Percentiles rank a stretch among this genome's conserved stretches.
These are phyloP conservation scores for Drosophila kanekoi DNA, from an alignment of 2,888 invertebrate species.

Conservation along the genomic window DNA sequence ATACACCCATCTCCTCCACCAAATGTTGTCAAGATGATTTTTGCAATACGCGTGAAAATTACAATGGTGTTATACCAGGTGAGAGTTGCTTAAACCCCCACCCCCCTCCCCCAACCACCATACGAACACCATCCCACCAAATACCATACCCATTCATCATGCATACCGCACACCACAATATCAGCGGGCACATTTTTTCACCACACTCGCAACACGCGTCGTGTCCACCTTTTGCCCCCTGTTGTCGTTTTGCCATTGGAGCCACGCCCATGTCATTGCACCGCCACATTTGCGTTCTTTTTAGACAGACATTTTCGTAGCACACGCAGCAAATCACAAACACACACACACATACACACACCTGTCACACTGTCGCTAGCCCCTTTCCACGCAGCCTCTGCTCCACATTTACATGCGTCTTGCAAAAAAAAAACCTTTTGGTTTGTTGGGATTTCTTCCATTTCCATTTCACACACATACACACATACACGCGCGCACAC, in stretches of 20 bases:
- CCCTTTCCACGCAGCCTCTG: not conserved
- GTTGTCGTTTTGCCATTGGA: slow-evolving; percentile 4
- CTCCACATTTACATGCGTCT: slow-evolving; percentile 27
- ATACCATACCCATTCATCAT: slow-evolving; percentile 15
- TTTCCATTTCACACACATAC: slow-evolving; percentile 14
- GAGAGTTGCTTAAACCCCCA: slow-evolving; percentile 74
- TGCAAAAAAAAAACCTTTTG: slow-evolving; percentile 12
- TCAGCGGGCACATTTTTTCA: slow-evolving; percentile 14
- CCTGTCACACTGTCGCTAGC: slow-evolving; percentile 32
- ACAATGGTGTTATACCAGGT: slow-evolving; percentile 83
- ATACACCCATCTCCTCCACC: slow-evolving; percentile 77
- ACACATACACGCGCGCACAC: slow-evolving; percentile 5
- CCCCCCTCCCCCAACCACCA: slow-evolving; percentile 7
- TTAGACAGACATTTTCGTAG: slow-evolving; percentile 41
- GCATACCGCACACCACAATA: slow-evolving; percentile 14
- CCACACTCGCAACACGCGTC: slow-evolving; percentile 10
- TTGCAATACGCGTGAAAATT: slow-evolving; percentile 88
- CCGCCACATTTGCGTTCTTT: slow-evolving; percentile 55
- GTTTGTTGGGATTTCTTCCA: slow-evolving; percentile 44
- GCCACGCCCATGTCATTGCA: slow-evolving; percentile 64
- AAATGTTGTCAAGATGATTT: slow-evolving; percentile 89
- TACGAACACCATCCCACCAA: slow-evolving; percentile 14
- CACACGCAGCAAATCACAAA: slow-evolving; percentile 40
- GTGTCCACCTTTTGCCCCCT: slow-evolving; percentile 5
- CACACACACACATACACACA: slow-evolving; percentile 23